phyloP scores from a whole-genome alignment of 2,797 vertebrate genomes.

The Anguilla pacifica region DNA sequence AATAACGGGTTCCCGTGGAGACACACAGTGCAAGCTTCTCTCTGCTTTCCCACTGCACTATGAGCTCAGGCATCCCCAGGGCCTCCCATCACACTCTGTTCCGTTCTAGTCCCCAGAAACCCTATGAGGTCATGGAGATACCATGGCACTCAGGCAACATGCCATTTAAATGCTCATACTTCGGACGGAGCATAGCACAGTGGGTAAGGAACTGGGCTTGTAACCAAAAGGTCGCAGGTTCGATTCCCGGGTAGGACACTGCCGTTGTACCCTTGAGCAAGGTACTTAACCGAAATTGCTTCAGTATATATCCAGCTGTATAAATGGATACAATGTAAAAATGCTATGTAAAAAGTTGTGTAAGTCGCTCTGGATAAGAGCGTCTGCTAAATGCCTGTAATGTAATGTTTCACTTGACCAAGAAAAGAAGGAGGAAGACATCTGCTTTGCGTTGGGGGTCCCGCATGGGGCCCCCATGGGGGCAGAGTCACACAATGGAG shows the following conservation, averaged over 20 bases:
- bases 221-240: too few relatives aligned
- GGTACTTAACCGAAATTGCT: too few relatives aligned
- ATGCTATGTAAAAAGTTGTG: too few relatives aligned
- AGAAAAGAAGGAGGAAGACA: conserved; percentile 7
- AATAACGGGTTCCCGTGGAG: not conserved
- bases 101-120: not conserved
- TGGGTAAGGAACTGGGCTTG: too few relatives aligned
- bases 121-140: not conserved
- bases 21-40: not conserved
- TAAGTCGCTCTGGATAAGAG: too few relatives aligned
- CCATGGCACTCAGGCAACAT: not conserved
- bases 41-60: not conserved
- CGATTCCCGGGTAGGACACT: too few relatives aligned
- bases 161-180: not conserved
- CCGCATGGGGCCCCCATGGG: not conserved
- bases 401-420: not conserved
- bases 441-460: conserved; percentile 36
- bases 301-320: too few relatives aligned
- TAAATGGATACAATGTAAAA: too few relatives aligned
- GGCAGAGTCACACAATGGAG: conserved; percentile 24
- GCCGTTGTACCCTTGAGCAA: too few relatives aligned
- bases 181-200: too few relatives aligned
- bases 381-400: too few relatives aligned
- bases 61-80: not conserved
- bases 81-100: not conserved